Conservation (phyloP, 2,797 vertebrate genomes). For the Corythornis leucogaster region DNA sequence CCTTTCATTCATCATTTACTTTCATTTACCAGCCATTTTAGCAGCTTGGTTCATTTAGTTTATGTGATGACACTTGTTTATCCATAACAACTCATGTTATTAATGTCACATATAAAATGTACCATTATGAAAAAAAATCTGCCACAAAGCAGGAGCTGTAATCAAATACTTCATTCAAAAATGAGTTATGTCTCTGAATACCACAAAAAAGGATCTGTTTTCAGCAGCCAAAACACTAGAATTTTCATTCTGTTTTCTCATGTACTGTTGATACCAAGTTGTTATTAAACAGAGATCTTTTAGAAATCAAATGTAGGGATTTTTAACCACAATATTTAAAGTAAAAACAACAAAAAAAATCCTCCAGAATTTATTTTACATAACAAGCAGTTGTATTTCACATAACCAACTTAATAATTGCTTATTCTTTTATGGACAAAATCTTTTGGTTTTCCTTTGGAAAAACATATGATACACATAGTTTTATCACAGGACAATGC, state of each 20-base stretch:
- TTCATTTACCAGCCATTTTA: constrained; percentile 3
- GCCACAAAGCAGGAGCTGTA: neutral
- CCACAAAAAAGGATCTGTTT: neutral
- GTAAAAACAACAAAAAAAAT: neutral
- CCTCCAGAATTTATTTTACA: neutral
- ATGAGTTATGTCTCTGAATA: constrained; percentile 35
- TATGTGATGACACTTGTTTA: constrained; percentile 21
- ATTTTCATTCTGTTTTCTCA: constrained; percentile 28
- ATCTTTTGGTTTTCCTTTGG: neutral
- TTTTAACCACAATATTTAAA: neutral
- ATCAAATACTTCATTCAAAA: constrained; percentile 19
- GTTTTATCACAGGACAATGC: neutral
- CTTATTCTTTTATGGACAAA: neutral
- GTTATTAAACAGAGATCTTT: constrained; percentile 34
- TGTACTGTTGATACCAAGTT: neutral
- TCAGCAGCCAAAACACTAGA: neutral
- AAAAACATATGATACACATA: neutral
- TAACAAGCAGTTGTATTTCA: neutral
- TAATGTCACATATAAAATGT: constrained; percentile 21
- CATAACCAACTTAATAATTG: neutral
- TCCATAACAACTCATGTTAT: neutral
- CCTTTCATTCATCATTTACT: neutral
- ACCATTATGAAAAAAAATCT: constrained; percentile 2
- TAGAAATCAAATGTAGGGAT: neutral
- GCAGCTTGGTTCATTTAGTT: neutral